Evolutionary conservation across 2,113 vertebrate genomes (phyloP), one percentile per base, ranked within the genome.

Genomic region (Stictonetta naevosa): DNA sequence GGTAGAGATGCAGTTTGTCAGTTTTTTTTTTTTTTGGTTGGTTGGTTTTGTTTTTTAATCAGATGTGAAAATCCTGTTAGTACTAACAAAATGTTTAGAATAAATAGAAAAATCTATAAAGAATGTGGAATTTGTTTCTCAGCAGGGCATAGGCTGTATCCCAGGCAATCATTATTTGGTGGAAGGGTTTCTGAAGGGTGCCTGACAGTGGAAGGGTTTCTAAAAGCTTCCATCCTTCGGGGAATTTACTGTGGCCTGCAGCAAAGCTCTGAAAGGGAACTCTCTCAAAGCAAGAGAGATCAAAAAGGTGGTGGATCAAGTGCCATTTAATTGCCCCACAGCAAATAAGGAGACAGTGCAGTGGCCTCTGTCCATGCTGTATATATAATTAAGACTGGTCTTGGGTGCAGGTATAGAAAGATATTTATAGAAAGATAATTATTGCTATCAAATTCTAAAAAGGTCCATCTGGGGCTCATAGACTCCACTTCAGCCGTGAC

Each of bases 301-400:
- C 3, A 4, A 29, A 44, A 18, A 63, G 18, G 33, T 33, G 36
- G 23, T 72, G 13, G 23, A 53, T 18, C 69, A 84, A 77, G 14
- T 58, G 28, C 8, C 86, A 34, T 42, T 91, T 76, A 17, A 31
- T 83, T 58, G 40, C 16, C 21, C 13, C 25, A 67, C 42, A 18
- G 16, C 29, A 62, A 62, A 12, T 46, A 18, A 75, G 25, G n/a
- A 66, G n/a, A 26, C 60, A 53, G 20, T 62, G 38, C 17, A 48
- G 52, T 60, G 42, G 22, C 33, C 13, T 88, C 73, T 56, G 11
- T 77, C 56, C 23, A 1, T 46, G 34, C 10, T 56, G 23, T 71
- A 6, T 7, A 3, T 26, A 5, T 2, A 4, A 6, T 4, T 18
- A 26, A 34, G 55, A 21, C 17, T 42, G 34, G n/a, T 29, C 2